Evolutionary conservation across 2,113 vertebrate species (phyloP).

Genomic region (Mugil cephalus): DNA sequence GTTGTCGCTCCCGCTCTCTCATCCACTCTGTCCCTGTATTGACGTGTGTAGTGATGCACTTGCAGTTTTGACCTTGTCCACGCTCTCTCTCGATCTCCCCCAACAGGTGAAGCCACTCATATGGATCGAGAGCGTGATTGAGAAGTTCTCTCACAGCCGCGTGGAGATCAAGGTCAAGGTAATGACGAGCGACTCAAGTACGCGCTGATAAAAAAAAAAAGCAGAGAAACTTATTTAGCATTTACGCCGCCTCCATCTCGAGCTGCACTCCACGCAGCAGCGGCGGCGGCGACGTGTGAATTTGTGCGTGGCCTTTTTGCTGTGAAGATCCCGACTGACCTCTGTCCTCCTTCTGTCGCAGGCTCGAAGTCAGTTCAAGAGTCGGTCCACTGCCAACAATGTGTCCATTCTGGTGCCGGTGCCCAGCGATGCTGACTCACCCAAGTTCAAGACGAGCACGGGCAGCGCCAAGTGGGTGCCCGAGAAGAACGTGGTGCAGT

Average conservation of each 20-base stretch:
- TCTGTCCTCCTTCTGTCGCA: slow-evolving; percentile 49
- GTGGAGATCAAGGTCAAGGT: slow-evolving; percentile 90
- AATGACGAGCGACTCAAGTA: slow-evolving; percentile 53
- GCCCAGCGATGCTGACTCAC: slow-evolving; percentile 87
- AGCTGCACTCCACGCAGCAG: background rate
- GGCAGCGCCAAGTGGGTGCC: slow-evolving; percentile 86
- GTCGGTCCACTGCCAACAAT: slow-evolving; percentile 87
- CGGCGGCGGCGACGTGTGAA: slow-evolving; percentile 12
- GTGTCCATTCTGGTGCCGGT: slow-evolving; percentile 86
- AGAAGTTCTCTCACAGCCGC: slow-evolving; percentile 88
- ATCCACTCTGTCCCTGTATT: slow-evolving; percentile 19
- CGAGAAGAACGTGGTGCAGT: slow-evolving; percentile 85
- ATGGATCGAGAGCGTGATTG: slow-evolving; percentile 89
- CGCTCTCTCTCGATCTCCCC: slow-evolving; percentile 18
- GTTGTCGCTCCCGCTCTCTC: background rate
- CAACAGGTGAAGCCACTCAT: slow-evolving; percentile 88
- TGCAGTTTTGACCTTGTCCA: slow-evolving; percentile 60
- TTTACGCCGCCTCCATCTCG: slow-evolving; percentile 44
- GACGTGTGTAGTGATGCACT: slow-evolving; percentile 38
- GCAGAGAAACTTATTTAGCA: slow-evolving; percentile 37
- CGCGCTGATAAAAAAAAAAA: slow-evolving; percentile 12
- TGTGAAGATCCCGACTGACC: slow-evolving; percentile 32
- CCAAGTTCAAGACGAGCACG: slow-evolving; percentile 87
- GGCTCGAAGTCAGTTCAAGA: slow-evolving; percentile 88
- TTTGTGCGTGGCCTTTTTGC: background rate